Percentiles rank a stretch among this genome's conserved stretches.
Evolutionary conservation across 2,113 vertebrate genomes (phyloP).

Genomic region (Heliornis fulica): DNA sequence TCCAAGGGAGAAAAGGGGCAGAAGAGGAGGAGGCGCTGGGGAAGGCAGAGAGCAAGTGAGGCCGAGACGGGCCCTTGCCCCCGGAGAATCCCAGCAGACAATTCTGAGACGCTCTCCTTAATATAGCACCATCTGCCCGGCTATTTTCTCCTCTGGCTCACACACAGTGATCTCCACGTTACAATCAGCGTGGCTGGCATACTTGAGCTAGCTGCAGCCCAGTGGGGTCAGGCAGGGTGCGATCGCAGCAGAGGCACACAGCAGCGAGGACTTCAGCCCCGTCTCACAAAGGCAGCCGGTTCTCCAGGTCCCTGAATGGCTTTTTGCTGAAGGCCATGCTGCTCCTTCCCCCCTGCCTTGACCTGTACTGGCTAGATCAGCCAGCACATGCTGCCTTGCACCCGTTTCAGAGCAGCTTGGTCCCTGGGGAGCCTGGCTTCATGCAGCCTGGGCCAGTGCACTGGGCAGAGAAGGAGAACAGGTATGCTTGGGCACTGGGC

Average conservation of each 20-base stretch:
- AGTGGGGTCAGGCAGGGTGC: neutral
- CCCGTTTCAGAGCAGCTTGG: neutral
- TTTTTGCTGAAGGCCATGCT: neutral
- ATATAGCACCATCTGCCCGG: slow-evolving; percentile 54
- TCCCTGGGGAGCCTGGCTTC: neutral
- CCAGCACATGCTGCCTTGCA: neutral
- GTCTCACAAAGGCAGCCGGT: neutral
- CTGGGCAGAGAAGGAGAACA: neutral
- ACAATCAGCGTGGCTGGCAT: slow-evolving; percentile 40
- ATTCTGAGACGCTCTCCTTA: slow-evolving; percentile 49
- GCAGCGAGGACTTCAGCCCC: neutral
- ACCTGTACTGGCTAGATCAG: neutral
- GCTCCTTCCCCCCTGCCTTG: slow-evolving; percentile 15
- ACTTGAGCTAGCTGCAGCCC: slow-evolving; percentile 26
- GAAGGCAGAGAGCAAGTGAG: slow-evolving; percentile 46
- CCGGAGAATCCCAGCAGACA: slow-evolving; percentile 38
- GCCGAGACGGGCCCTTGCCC: neutral
- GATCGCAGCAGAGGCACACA: neutral
- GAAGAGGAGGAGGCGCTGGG: neutral
- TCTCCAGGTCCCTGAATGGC: neutral
- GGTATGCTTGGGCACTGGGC: neutral
- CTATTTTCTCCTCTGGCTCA: slow-evolving; percentile 50
- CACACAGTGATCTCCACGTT: slow-evolving; percentile 20
- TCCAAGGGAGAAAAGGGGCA: neutral
- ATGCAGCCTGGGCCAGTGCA: neutral